A percentile compares a stretch with the other conserved stretches of the same genome.
Evolutionary conservation across 2,797 vertebrate genomes (phyloP).

Genomic region (Channallabes apus): DNA sequence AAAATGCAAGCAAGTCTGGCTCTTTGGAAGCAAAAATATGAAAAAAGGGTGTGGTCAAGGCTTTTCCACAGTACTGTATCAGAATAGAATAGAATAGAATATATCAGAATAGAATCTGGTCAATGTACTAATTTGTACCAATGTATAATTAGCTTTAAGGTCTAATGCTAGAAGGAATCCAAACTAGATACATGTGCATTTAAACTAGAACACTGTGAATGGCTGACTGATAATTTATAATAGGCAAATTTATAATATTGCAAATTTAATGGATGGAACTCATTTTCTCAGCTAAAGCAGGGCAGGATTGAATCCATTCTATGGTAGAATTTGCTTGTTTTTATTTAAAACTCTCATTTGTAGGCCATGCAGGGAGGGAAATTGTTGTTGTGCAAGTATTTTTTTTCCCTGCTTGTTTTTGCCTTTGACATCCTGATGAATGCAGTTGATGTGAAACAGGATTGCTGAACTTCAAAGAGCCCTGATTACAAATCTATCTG

Average conservation of each 20-base stretch:
- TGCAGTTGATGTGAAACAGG: slow-evolving; percentile 2
- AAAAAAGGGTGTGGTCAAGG: too few species aligned
- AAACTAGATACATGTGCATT: neutral
- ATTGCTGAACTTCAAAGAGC: slow-evolving; percentile 14
- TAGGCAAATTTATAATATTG: neutral
- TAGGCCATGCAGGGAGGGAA: neutral
- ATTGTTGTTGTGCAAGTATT: neutral
- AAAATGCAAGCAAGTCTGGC: too few species aligned
- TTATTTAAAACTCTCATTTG: too few species aligned
- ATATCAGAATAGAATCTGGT: neutral
- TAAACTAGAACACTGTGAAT: neutral
- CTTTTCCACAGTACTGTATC: too few species aligned
- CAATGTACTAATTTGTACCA: neutral
- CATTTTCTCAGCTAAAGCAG: neutral
- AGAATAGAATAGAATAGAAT: too few species aligned
- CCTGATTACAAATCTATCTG: slow-evolving; percentile 15
- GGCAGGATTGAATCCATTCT: neutral
- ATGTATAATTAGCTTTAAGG: neutral
- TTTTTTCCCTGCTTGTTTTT: neutral
- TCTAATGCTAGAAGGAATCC: neutral
- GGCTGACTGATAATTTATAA: too few species aligned
- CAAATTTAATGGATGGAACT: too few species aligned
- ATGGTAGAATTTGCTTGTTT: neutral
- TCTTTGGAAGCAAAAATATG: too few species aligned
- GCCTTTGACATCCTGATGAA: neutral